phyloP scores from a whole-genome alignment of 1,140 invertebrate species.

The Leptopilina boulardi region DNA sequence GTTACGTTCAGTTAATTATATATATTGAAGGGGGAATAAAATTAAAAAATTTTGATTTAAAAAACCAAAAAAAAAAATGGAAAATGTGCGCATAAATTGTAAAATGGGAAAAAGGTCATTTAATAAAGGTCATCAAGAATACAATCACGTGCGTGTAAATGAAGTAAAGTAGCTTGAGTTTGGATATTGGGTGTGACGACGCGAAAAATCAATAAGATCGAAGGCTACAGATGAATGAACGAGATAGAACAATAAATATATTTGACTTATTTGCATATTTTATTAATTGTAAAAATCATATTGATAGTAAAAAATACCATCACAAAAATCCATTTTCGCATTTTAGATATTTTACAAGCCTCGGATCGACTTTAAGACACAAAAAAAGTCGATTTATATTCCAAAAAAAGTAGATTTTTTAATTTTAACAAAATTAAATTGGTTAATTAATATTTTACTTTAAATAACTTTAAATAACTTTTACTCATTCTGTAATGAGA shows the following conservation, averaged over 20 bases:
- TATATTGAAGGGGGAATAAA: too few relatives aligned
- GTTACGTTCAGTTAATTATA: too few relatives aligned
- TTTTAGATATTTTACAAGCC: too few relatives aligned
- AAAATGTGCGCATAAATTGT: background rate
- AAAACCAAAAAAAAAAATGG: background rate
- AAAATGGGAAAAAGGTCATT: background rate
- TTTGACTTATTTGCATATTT: background rate
- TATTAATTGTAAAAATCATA: background rate
- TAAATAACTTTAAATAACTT: too few relatives aligned
- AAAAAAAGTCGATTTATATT: too few relatives aligned
- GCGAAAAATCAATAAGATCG: slow-evolving; percentile 50
- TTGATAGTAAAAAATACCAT: background rate
- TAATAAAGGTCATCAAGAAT: slow-evolving; percentile 13
- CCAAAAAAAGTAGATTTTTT: too few relatives aligned
- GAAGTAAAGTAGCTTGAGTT: slow-evolving; percentile 22
- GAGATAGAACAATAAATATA: slow-evolving; percentile 11
- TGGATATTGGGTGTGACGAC: slow-evolving; percentile 48
- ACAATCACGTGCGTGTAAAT: slow-evolving; percentile 23
- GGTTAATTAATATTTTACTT: too few relatives aligned
- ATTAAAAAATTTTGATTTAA: too few relatives aligned
- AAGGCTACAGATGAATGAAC: slow-evolving; percentile 37
- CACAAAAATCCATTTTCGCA: background rate
- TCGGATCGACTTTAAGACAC: too few relatives aligned
- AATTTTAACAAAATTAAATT: too few relatives aligned
- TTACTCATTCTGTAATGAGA: too few relatives aligned